Percentiles rank a stretch among this genome's conserved stretches.
Evolutionary conservation across 2,888 invertebrate genomes (phyloP).

Genomic region (Melanchra persicariae): DNA sequence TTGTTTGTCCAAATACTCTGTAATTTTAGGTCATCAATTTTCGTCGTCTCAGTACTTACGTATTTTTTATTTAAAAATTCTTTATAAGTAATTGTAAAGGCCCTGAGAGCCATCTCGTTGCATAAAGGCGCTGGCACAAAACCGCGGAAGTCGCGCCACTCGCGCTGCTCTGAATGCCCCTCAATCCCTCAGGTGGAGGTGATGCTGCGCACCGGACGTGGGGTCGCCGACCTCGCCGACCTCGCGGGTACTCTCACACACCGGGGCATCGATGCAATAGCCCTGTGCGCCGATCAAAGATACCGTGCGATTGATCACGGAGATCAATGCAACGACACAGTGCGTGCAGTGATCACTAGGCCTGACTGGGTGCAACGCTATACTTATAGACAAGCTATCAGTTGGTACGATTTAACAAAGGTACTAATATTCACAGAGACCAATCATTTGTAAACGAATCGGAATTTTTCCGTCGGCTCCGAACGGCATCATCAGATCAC

Average conservation of each 20-base stretch:
- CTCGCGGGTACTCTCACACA: constrained; percentile 15
- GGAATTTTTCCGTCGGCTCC: background rate
- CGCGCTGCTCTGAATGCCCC: constrained; percentile 23
- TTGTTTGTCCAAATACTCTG: constrained; percentile 21
- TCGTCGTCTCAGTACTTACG: background rate
- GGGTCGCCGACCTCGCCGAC: constrained; percentile 52
- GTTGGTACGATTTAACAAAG: background rate
- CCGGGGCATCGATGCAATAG: constrained; percentile 27
- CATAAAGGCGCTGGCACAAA: constrained; percentile 33
- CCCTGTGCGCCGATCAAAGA: constrained; percentile 12
- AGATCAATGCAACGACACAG: constrained; percentile 17
- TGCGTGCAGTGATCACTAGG: constrained; percentile 13
- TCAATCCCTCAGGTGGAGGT: constrained; percentile 21
- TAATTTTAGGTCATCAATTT: background rate
- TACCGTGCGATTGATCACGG: constrained; percentile 12
- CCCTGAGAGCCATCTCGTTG: constrained; percentile 10
- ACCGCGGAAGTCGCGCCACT: constrained; percentile 38
- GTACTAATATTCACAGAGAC: background rate
- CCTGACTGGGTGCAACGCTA: background rate
- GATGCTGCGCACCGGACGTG: constrained; percentile 39
- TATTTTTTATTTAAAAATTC: background rate
- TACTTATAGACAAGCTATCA: background rate
- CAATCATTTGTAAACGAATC: background rate
- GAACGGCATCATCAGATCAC: background rate
- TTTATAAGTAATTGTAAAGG: constrained; percentile 24